These are phyloP conservation scores for Acanthacorydalis orientalis DNA, from an alignment of 2,888 invertebrate genomes.

Conservation along the genomic window DNA sequence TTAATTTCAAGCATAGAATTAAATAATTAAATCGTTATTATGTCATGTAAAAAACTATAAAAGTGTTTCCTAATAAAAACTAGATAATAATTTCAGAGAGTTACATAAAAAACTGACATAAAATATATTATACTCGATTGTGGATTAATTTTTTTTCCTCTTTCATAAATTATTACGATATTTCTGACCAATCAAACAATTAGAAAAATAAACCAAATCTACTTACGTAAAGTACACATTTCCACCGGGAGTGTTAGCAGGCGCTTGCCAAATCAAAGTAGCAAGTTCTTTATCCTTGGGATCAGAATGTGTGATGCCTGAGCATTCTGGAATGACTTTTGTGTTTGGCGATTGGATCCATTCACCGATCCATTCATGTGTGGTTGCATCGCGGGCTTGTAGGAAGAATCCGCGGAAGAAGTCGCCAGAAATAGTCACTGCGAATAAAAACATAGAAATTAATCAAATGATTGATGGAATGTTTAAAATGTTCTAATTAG, in stretches of 20 bases:
- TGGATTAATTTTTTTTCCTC: too few species aligned
- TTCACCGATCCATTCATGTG: conserved; percentile 57
- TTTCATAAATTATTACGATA: too few species aligned
- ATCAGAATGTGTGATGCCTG: conserved; percentile 64
- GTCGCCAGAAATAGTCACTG: conserved; percentile 41
- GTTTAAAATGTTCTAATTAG: too few species aligned
- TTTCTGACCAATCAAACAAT: neutral
- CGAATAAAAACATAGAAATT: neutral
- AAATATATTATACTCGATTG: too few species aligned
- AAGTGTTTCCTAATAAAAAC: too few species aligned
- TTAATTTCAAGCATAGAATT: too few species aligned
- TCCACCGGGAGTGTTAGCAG: conserved; percentile 39
- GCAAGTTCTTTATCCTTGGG: conserved; percentile 56
- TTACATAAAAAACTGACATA: too few species aligned
- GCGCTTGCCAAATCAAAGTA: conserved; percentile 59
- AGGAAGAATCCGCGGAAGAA: conserved; percentile 71
- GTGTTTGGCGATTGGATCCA: conserved; percentile 60
- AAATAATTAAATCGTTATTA: too few species aligned
- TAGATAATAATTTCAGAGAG: too few species aligned
- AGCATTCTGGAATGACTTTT: conserved; percentile 60
- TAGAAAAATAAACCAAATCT: neutral
- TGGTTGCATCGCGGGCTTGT: conserved; percentile 56
- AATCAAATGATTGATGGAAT: too few species aligned
- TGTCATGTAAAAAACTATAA: too few species aligned
- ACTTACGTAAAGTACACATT: conserved; percentile 72